Conservation (phyloP, 1,140 invertebrate species). For the Batillaria attramentaria region DNA sequence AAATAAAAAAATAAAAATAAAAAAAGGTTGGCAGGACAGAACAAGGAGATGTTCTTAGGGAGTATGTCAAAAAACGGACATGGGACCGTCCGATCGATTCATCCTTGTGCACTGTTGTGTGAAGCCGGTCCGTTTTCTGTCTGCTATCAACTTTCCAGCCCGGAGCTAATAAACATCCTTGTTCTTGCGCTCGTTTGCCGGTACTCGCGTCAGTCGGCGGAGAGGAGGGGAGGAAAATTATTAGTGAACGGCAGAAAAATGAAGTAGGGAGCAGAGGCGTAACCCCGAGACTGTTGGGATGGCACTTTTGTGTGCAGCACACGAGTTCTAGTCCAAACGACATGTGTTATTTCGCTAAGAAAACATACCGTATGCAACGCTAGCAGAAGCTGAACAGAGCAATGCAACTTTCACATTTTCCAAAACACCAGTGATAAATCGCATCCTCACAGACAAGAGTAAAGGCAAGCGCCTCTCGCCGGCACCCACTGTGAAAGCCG, state of each 20-base stretch:
- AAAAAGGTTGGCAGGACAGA: no score
- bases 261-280: slow-evolving; percentile 8
- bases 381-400: background rate
- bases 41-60: no score
- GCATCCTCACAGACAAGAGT: slow-evolving; percentile 4
- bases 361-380: slow-evolving; percentile 19
- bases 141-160: background rate
- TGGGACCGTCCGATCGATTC: no score
- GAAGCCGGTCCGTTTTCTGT: no score
- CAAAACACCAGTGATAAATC: slow-evolving; percentile 22
- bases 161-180: background rate
- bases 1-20: no score
- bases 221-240: background rate
- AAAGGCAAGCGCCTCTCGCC: no score
- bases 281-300: slow-evolving; percentile 15
- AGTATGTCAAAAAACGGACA: no score
- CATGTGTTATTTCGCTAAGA: slow-evolving; percentile 27
- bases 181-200: background rate
- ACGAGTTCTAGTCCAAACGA: background rate
- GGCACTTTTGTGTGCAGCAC: background rate
- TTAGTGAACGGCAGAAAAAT: slow-evolving; percentile 15
- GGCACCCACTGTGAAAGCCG: no score
- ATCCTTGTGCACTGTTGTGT: no score
- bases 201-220: background rate
- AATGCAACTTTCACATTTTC: slow-evolving; percentile 21